Evolutionary conservation across 2,113 vertebrate genomes (phyloP).

Genomic region (Anseranas semipalmata): DNA sequence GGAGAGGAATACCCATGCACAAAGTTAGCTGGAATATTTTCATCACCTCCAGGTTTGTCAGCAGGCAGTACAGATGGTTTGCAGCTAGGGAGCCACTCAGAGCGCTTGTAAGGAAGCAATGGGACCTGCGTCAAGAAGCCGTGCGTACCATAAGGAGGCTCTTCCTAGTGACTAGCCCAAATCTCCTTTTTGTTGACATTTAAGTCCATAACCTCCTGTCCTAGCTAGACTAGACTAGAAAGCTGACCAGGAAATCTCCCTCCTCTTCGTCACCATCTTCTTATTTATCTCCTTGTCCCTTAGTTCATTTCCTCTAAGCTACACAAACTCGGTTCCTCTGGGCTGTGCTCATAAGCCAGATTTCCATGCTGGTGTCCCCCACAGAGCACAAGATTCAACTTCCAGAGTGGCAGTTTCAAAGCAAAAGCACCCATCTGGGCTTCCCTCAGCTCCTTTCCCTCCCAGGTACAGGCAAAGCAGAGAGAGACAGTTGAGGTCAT

Average conservation of each 20-base stretch:
- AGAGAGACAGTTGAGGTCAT: neutral
- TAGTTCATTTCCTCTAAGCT: neutral
- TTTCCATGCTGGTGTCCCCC: neutral
- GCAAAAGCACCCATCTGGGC: neutral
- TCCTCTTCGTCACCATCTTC: neutral
- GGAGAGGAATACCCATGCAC: neutral
- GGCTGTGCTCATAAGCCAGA: neutral
- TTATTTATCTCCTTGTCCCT: neutral
- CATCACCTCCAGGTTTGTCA: neutral
- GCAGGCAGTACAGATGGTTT: conserved; percentile 26
- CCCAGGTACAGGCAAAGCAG: neutral
- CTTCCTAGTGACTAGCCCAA: neutral
- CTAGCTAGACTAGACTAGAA: neutral
- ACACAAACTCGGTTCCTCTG: neutral
- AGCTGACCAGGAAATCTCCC: neutral
- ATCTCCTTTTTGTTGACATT: neutral
- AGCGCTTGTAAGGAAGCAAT: neutral
- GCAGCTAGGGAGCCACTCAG: conserved; percentile 1
- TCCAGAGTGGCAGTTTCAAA: neutral
- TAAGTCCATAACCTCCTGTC: neutral
- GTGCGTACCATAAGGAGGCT: neutral
- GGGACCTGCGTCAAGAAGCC: neutral
- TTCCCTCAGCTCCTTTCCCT: neutral
- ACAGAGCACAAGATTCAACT: neutral
- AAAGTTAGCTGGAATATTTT: neutral